Conservation (phyloP, 2,113 vertebrate genomes). For the Silurus asotus region DNA sequence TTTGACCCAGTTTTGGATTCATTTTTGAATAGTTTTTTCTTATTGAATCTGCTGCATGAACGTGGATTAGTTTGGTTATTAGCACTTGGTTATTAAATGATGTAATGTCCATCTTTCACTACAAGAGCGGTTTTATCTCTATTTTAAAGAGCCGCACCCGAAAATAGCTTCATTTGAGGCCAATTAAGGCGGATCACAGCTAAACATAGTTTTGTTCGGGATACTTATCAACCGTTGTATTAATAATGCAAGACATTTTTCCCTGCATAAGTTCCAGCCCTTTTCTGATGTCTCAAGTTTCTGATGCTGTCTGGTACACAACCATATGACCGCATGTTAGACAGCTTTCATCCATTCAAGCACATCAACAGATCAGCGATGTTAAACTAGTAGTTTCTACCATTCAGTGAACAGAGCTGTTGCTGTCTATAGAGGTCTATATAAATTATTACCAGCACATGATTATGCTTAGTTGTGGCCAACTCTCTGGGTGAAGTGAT, state of each 20-base stretch:
- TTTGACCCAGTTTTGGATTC: neutral
- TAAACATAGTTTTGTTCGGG: neutral
- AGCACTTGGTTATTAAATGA: neutral
- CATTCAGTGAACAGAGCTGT: neutral
- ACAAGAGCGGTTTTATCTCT: neutral
- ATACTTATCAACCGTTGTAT: too few relatives aligned
- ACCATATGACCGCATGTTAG: too few relatives aligned
- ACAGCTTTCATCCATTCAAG: neutral
- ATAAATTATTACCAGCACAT: neutral
- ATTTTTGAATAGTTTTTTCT: neutral
- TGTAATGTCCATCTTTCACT: neutral
- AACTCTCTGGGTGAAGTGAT: slow-evolving; percentile 9
- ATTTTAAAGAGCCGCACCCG: neutral
- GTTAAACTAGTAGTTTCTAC: neutral
- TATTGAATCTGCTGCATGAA: neutral
- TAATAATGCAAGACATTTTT: neutral
- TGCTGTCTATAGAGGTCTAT: neutral
- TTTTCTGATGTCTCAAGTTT: neutral
- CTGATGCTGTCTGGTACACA: neutral
- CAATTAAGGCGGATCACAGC: neutral
- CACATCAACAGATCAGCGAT: neutral
- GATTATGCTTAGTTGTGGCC: neutral
- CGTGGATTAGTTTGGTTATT: neutral
- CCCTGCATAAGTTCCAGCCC: neutral
- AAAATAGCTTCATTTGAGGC: neutral